phyloP scores from a whole-genome alignment of 2,797 vertebrate genomes.

The Pseudotriccus pelzelni region DNA sequence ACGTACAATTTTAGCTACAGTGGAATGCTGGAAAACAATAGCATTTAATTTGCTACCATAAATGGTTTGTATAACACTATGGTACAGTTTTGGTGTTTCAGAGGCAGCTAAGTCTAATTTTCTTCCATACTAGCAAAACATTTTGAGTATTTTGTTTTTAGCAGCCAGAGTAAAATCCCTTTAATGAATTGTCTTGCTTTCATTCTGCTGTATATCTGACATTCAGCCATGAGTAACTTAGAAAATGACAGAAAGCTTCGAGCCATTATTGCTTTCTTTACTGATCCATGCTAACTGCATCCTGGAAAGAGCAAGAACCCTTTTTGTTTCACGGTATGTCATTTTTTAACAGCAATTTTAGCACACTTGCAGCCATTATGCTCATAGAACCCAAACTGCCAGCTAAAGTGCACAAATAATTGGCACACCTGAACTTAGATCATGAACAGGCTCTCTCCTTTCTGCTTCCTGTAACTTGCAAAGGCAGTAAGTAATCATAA shows the following conservation, averaged over 20 bases:
- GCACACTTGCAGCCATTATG: neutral
- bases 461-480: neutral
- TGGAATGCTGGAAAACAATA: neutral
- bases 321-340: neutral
- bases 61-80: neutral
- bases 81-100: neutral
- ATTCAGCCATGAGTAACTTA: neutral
- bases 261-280: neutral
- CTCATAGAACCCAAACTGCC: neutral
- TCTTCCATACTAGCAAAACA: neutral
- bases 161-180: neutral
- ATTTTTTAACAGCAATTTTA: neutral
- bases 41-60: neutral
- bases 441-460: neutral
- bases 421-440: neutral
- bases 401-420: neutral
- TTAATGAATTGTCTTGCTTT: neutral
- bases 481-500: neutral
- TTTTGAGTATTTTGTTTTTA: neutral
- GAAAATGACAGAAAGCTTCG: neutral
- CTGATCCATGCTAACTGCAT: neutral
- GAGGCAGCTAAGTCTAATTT: neutral
- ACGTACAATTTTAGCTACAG: neutral
- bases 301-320: neutral
- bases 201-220: neutral